phyloP scores from a whole-genome alignment of 2,113 vertebrate species.

The Pristiophorus japonicus region DNA sequence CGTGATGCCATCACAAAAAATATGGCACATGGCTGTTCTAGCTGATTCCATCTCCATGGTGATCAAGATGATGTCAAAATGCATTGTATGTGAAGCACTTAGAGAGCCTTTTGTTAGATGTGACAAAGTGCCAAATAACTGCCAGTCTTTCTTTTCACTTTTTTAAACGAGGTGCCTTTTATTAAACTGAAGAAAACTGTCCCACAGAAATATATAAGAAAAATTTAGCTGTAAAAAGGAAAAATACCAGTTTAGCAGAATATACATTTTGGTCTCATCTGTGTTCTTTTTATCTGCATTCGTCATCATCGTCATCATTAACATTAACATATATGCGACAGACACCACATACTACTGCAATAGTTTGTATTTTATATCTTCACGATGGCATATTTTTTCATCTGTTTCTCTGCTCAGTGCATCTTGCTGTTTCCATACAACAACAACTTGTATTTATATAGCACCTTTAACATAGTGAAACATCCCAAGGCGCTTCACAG shows the following conservation, averaged over 20 bases:
- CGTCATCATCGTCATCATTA: too few species aligned
- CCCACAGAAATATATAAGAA: background rate
- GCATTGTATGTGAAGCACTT: background rate
- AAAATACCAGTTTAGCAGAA: background rate
- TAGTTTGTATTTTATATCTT: background rate
- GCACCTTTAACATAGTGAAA: too few species aligned
- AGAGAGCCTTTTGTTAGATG: background rate
- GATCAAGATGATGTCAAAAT: conserved; percentile 1
- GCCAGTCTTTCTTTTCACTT: background rate
- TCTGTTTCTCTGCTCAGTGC: background rate
- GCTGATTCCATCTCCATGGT: background rate
- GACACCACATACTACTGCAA: background rate
- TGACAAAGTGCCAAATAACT: background rate
- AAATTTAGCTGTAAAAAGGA: background rate
- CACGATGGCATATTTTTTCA: background rate
- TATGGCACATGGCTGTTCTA: background rate
- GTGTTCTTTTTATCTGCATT: too few species aligned
- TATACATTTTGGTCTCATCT: background rate
- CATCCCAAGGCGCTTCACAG: too few species aligned
- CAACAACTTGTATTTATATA: too few species aligned
- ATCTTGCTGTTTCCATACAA: background rate
- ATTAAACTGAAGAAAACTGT: background rate
- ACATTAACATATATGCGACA: background rate
- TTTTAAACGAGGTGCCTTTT: background rate
- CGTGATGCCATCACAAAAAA: background rate